Base-by-base conservation (phyloP, 2,888 invertebrate genomes). In the Lepidocyrtinus sp. region DNA sequence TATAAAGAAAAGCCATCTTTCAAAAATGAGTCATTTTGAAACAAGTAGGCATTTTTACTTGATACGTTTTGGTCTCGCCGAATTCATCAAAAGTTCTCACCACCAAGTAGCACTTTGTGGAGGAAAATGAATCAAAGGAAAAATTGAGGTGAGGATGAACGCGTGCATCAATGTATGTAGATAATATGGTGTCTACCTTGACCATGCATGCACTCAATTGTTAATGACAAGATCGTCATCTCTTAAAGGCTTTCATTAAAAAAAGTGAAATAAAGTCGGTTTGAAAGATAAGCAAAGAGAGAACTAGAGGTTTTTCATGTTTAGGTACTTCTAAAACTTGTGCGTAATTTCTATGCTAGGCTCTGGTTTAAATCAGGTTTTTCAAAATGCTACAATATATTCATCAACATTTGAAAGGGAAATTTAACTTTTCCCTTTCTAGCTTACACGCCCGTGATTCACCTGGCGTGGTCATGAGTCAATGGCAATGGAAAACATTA, bases 191-290 rank as follows among this genome's bases (percentile, higher is more conserved):
- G 68, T 50, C 68, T 68, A 68, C 68, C 68, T 68, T 68, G 68
- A 68, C 68, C 68, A 68, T 68, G n/a, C n/a, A n/a, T n/a, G 68
- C 68, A 68, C 68, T 55, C 68, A 68, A 68, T 68, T 25, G 5
- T 36, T 36, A n/a, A n/a, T 36, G 5, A 36, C 5, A 12, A 36
- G 36, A 36, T 36, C 36, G 36, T 36, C 36, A 36, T 36, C 12
- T 36, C 36, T 7, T 36, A n/a, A n/a, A n/a, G n/a, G n/a, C n/a
- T 36, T 36, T 36, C 36, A 36, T 36, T n/a, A n/a, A n/a, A n/a
- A n/a, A n/a, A n/a, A n/a, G n/a, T n/a, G n/a, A n/a, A n/a, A n/a
- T n/a, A n/a, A n/a, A n/a, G n/a, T n/a, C n/a, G n/a, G n/a, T n/a
- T n/a, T n/a, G n/a, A n/a, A n/a, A n/a, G n/a, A n/a, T n/a, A n/a